Percentiles rank a stretch among this genome's conserved stretches.
phyloP scores from a whole-genome alignment of 2,113 vertebrate species.

The Sporophila hypoxantha region DNA sequence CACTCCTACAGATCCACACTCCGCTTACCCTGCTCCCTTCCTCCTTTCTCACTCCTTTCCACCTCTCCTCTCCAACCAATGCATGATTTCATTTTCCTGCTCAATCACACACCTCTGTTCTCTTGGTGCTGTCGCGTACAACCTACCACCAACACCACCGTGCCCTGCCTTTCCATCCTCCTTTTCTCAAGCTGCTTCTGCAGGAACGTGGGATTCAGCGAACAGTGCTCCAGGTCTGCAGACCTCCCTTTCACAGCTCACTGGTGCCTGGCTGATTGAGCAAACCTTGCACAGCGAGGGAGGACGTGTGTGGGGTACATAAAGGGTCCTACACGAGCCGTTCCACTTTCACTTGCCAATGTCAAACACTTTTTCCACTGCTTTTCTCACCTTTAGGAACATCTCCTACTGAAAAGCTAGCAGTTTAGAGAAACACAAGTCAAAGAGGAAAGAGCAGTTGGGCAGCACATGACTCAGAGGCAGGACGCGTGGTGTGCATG shows the following conservation, averaged over 20 bases:
- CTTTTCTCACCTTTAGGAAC: conserved; percentile 36
- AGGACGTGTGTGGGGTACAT: neutral
- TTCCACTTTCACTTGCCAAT: neutral
- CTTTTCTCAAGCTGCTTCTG: neutral
- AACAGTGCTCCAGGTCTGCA: neutral
- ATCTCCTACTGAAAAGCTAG: neutral
- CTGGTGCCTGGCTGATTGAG: neutral
- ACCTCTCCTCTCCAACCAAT: neutral
- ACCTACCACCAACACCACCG: neutral
- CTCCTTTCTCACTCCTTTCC: neutral
- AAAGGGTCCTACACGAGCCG: neutral
- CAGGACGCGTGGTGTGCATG: neutral
- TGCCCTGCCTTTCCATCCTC: neutral
- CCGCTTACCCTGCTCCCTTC: neutral
- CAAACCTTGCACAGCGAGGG: neutral
- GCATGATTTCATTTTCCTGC: neutral
- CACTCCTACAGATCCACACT: too few species aligned
- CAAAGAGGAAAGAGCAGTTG: conserved; percentile 8
- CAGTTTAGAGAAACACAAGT: neutral
- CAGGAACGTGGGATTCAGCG: fast-evolving
- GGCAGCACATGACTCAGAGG: neutral
- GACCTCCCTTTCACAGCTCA: neutral
- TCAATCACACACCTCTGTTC: neutral
- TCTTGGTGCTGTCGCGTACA: neutral
- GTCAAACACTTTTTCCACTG: neutral